These are phyloP conservation scores for Acipenser transmontanus DNA, from an alignment of 2,797 vertebrate genomes.

Conservation along the genomic window DNA sequence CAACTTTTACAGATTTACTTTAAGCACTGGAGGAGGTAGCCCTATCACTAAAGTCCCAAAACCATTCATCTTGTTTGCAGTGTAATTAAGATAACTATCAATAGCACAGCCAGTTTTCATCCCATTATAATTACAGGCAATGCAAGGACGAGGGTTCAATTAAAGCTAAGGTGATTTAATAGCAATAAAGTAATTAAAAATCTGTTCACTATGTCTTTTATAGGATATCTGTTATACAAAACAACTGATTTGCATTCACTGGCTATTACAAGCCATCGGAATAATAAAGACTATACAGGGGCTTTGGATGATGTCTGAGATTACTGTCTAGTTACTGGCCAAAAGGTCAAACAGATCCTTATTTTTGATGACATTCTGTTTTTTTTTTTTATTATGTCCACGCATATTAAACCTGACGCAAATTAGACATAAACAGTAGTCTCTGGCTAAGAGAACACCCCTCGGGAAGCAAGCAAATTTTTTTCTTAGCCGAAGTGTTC, in stretches of 20 bases:
- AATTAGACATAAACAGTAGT: no score
- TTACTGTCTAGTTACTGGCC: neutral
- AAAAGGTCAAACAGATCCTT: neutral
- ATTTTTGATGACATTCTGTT: neutral
- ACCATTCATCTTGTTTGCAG: constrained; percentile 10
- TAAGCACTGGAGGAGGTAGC: neutral
- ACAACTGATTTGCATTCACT: constrained; percentile 16
- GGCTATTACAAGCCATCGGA: neutral
- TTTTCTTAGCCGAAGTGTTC: no score
- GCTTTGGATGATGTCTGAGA: neutral
- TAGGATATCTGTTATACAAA: constrained; percentile 8
- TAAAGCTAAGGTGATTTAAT: constrained; percentile 19
- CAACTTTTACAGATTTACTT: neutral
- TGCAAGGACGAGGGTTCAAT: constrained; percentile 11
- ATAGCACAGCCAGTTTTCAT: constrained; percentile 20
- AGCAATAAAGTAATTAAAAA: constrained; percentile 12
- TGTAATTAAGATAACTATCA: constrained; percentile 15
- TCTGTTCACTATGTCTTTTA: constrained; percentile 10
- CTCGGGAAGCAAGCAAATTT: no score
- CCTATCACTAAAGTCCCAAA: constrained; percentile 2
- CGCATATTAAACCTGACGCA: no score
- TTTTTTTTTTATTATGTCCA: neutral
- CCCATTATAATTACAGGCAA: constrained; percentile 17
- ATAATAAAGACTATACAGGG: neutral
- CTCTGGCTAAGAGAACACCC: no score